These are phyloP conservation scores for Australoheros facetus DNA, from an alignment of 2,797 vertebrate species.

Conservation along the genomic window DNA sequence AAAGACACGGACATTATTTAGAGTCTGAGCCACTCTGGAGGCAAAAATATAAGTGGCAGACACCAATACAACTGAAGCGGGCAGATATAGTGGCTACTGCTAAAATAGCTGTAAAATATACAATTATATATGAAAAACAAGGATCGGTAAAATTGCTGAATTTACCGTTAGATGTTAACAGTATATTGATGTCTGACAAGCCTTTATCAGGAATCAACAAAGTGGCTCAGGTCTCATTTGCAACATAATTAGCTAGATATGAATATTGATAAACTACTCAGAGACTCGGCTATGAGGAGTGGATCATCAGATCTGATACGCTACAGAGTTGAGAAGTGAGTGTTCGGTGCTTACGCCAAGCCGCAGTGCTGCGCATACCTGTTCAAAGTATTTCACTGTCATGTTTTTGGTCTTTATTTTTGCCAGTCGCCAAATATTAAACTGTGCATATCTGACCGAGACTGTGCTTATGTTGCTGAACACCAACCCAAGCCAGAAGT, in stretches of 20 bases:
- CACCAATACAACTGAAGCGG: background rate
- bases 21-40: slow-evolving; percentile 39
- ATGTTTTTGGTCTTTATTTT: background rate
- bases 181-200: background rate
- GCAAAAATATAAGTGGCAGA: slow-evolving; percentile 19
- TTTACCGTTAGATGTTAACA: background rate
- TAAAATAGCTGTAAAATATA: background rate
- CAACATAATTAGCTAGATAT: background rate
- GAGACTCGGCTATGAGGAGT: background rate
- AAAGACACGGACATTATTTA: background rate
- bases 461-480: background rate
- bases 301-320: background rate
- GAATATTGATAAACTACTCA: background rate
- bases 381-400: slow-evolving; percentile 2
- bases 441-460: background rate
- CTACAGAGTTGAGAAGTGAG: background rate
- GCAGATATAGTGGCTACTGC: background rate
- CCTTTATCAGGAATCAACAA: background rate
- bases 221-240: slow-evolving; percentile 7
- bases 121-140: background rate
- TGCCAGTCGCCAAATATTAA: background rate
- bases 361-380: background rate
- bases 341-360: background rate
- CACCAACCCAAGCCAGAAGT: background rate
- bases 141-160: background rate